Percentiles rank a stretch among this genome's conserved stretches.
Evolutionary conservation across 2,888 invertebrate species (phyloP).

Genomic region (Eilema caniola): DNA sequence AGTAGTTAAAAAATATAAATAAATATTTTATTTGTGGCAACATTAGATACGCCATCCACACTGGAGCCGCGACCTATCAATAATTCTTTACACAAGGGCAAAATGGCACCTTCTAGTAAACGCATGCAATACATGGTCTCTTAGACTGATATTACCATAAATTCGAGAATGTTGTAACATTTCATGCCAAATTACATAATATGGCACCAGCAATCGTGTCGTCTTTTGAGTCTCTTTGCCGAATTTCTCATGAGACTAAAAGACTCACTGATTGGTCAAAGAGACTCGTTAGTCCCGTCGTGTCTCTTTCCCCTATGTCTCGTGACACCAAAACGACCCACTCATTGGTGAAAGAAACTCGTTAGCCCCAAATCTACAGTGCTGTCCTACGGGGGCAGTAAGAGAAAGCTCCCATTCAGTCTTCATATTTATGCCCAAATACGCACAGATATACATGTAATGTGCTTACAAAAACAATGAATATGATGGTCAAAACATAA

Average conservation of each 20-base stretch:
- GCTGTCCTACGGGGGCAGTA: background rate
- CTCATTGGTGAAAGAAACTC: background rate
- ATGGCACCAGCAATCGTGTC: background rate
- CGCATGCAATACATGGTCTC: background rate
- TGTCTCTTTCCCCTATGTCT: no score
- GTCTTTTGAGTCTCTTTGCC: no score
- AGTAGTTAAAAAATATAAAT: no score
- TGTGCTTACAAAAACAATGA: constrained; percentile 2
- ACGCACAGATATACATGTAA: constrained; percentile 7
- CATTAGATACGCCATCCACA: no score
- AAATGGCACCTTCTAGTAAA: no score
- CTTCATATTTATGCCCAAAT: background rate
- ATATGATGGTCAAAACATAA: background rate
- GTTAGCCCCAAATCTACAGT: background rate
- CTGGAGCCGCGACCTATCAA: no score
- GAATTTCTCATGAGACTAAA: background rate
- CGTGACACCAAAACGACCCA: background rate
- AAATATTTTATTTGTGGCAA: no score
- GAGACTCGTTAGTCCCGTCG: background rate
- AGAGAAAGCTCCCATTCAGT: background rate
- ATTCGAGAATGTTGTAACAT: background rate
- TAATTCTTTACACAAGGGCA: no score
- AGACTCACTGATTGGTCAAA: background rate
- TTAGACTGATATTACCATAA: background rate
- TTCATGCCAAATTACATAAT: background rate